A percentile compares a stretch with the other conserved stretches of the same genome.
Conservation (phyloP, 2,888 invertebrate genomes). For the Xanthorhoe designata region DNA sequence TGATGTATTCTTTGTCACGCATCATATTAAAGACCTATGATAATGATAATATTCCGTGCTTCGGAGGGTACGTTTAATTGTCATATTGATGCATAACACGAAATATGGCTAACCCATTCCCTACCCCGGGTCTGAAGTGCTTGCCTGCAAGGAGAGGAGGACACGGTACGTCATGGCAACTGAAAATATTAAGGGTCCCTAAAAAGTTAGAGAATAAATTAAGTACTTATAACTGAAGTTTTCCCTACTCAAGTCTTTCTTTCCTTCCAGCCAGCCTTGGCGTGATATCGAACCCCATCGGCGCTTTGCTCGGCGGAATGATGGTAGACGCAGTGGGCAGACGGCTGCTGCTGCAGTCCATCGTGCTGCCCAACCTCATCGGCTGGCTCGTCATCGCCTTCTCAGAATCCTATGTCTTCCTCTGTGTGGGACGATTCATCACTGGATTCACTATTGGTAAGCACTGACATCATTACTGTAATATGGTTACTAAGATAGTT, state of each 20-base stretch:
- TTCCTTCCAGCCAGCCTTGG: constrained; percentile 87
- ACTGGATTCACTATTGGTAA: constrained; percentile 89
- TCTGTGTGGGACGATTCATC: constrained; percentile 89
- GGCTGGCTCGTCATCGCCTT: constrained; percentile 90
- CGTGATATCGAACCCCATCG: constrained; percentile 89
- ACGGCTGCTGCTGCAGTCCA: constrained; percentile 87
- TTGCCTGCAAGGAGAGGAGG: too few relatives aligned
- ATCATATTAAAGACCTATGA: background rate
- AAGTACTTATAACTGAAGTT: too few relatives aligned
- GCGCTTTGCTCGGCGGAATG: constrained; percentile 88
- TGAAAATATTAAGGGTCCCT: too few relatives aligned
- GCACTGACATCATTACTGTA: constrained; percentile 35
- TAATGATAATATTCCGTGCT: too few relatives aligned
- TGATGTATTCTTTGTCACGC: constrained; percentile 24
- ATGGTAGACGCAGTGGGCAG: constrained; percentile 89
- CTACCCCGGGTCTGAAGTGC: too few relatives aligned
- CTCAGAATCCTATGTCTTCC: constrained; percentile 86
- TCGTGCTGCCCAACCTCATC: constrained; percentile 88
- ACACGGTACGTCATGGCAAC: too few relatives aligned
- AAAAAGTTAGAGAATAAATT: too few relatives aligned
- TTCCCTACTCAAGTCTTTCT: too few relatives aligned
- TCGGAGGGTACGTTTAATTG: too few relatives aligned
- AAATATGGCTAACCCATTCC: too few relatives aligned
- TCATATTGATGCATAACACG: too few relatives aligned
- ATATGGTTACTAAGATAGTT: too few relatives aligned